Percentiles rank a stretch among this genome's conserved stretches.
Conservation (phyloP, 2,888 invertebrate species). For the Vandiemenella viatica region DNA sequence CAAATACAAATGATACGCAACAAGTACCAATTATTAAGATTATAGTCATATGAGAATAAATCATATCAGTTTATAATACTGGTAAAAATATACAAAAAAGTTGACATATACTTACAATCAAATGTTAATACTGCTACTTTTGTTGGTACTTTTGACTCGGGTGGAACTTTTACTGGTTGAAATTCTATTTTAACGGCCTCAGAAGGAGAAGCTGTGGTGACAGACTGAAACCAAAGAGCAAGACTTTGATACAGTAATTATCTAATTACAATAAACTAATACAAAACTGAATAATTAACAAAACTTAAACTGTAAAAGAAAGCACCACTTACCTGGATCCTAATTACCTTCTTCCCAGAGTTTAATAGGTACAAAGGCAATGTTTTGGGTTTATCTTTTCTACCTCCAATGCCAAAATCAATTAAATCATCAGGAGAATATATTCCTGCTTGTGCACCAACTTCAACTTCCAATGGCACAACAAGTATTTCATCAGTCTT, state of each 20-base stretch:
- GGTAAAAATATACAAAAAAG: too few relatives aligned
- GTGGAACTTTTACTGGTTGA: slow-evolving; percentile 45
- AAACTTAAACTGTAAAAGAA: background rate
- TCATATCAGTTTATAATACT: too few relatives aligned
- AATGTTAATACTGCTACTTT: slow-evolving; percentile 52
- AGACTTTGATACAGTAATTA: background rate
- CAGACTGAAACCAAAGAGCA: slow-evolving; percentile 28
- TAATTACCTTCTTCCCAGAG: slow-evolving; percentile 48
- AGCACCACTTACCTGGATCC: slow-evolving; percentile 39
- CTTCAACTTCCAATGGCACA: slow-evolving; percentile 73
- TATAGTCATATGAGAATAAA: too few relatives aligned
- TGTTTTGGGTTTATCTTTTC: slow-evolving; percentile 45
- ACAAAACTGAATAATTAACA: background rate
- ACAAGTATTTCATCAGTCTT: slow-evolving; percentile 52
- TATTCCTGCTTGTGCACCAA: slow-evolving; percentile 50
- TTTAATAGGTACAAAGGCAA: slow-evolving; percentile 50
- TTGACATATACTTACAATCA: slow-evolving; percentile 51
- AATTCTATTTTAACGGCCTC: slow-evolving; percentile 51
- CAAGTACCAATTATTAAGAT: too few relatives aligned
- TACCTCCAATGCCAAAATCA: slow-evolving; percentile 70
- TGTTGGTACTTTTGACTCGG: slow-evolving; percentile 42
- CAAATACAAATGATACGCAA: too few relatives aligned
- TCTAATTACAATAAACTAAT: background rate
- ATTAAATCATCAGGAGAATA: slow-evolving; percentile 62
- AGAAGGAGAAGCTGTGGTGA: slow-evolving; percentile 42